Evolutionary conservation across 2,113 vertebrate species (phyloP).

Genomic region (Tetrax tetrax): DNA sequence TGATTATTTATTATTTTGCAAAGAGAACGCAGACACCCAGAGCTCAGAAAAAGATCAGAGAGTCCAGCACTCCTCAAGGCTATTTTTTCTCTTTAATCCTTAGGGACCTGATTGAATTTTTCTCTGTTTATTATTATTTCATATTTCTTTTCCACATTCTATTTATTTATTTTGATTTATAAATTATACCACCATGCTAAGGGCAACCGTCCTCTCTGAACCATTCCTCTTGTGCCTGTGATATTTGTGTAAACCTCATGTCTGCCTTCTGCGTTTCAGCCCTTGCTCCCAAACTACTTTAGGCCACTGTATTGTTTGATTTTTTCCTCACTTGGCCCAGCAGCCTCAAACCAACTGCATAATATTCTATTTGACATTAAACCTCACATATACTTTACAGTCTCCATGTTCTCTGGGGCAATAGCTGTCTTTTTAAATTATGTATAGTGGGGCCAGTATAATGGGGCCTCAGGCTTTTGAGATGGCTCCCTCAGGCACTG

Average conservation of each 20-base stretch:
- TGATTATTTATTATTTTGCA: conserved; percentile 41
- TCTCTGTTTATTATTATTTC: neutral
- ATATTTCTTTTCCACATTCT: neutral
- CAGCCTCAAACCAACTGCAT: conserved; percentile 3
- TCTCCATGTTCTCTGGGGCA: neutral
- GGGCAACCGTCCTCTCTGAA: neutral
- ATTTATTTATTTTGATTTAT: conserved; percentile 23
- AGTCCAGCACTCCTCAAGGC: neutral
- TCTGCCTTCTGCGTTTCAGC: neutral
- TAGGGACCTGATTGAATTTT: neutral
- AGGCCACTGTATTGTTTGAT: neutral
- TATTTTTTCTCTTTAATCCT: conserved; percentile 24
- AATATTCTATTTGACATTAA: conserved; percentile 31
- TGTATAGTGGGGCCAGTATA: neutral
- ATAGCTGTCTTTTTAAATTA: conserved; percentile 25
- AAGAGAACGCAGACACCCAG: neutral
- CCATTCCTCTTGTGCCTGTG: neutral
- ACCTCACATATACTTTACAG: neutral
- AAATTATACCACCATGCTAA: neutral
- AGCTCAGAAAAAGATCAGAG: conserved; percentile 26
- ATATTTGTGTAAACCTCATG: neutral
- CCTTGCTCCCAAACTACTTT: neutral
- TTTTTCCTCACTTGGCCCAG: conserved; percentile 10
- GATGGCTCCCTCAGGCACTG: conserved; percentile 3
- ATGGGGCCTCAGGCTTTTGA: neutral